These are phyloP conservation scores for Thermophis baileyi DNA, from an alignment of 2,113 vertebrate species.

Conservation along the genomic window DNA sequence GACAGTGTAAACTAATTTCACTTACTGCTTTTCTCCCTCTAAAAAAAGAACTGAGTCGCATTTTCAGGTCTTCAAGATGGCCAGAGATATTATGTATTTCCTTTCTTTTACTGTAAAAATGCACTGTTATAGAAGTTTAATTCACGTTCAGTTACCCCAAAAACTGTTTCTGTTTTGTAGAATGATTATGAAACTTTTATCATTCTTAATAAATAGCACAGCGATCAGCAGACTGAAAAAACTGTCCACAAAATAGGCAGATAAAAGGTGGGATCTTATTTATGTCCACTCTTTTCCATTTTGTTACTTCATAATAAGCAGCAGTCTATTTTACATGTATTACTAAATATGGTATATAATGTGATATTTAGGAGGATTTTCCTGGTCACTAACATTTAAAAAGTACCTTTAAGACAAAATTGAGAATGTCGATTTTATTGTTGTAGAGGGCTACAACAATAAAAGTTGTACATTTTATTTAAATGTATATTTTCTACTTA, in stretches of 20 bases:
- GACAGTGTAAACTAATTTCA: not conserved
- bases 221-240: not conserved
- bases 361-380: not conserved
- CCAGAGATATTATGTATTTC: not conserved
- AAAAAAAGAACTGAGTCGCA: not conserved
- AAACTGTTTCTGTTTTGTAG: not conserved
- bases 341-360: not conserved
- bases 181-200: not conserved
- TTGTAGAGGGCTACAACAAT: conserved; percentile 3
- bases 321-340: not conserved
- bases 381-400: conserved; percentile 36
- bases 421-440: not conserved
- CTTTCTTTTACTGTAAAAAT: not conserved
- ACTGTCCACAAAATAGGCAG: not conserved
- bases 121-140: not conserved
- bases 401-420: conserved; percentile 20
- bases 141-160: not conserved
- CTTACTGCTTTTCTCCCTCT: not conserved
- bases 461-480: conserved; percentile 35
- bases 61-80: not conserved
- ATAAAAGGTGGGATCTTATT: not conserved
- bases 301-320: not conserved
- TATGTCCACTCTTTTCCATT: not conserved
- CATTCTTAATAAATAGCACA: not conserved
- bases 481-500: conserved; percentile 8